These are phyloP conservation scores for Conopomorpha cramerella DNA, from an alignment of 1,140 invertebrate species.

Conservation along the genomic window DNA sequence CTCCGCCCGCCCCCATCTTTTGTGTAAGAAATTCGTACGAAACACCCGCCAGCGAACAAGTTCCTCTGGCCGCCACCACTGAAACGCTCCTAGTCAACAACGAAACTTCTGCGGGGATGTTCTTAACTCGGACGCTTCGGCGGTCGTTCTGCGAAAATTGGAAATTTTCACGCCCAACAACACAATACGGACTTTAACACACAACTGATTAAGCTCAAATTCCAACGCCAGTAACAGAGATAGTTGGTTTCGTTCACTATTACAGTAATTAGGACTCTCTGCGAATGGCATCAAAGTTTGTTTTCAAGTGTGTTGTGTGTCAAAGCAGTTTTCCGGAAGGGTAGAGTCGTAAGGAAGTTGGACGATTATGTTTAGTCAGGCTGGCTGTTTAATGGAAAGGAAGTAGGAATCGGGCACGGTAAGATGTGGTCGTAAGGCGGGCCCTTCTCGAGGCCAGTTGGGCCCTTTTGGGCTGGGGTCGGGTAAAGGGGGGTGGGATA, in stretches of 20 bases:
- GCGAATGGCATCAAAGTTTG: slow-evolving; percentile 9
- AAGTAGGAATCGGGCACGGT: slow-evolving; percentile 58
- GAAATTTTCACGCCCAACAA: slow-evolving; percentile 18
- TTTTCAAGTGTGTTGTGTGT: slow-evolving; percentile 9
- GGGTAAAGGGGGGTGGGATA: slow-evolving; percentile 10
- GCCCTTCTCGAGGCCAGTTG: slow-evolving; percentile 37
- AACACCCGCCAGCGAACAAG: slow-evolving; percentile 42
- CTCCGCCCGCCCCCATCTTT: slow-evolving; percentile 27
- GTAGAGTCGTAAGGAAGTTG: slow-evolving; percentile 58
- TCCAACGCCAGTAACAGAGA: slow-evolving; percentile 8
- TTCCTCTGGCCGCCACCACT: slow-evolving; percentile 47
- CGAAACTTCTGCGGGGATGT: slow-evolving; percentile 48
- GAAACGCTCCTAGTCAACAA: slow-evolving; percentile 43
- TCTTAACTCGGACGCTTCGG: slow-evolving; percentile 53
- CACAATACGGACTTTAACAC: slow-evolving; percentile 17
- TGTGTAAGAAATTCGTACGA: slow-evolving; percentile 47
- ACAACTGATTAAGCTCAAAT: slow-evolving; percentile 9
- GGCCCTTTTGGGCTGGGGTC: slow-evolving; percentile 10
- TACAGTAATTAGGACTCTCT: slow-evolving; percentile 2
- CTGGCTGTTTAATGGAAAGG: slow-evolving; percentile 51
- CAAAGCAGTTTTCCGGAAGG: slow-evolving; percentile 43
- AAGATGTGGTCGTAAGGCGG: slow-evolving; percentile 57
- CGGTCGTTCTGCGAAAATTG: slow-evolving; percentile 51
- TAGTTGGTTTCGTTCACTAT: slow-evolving; percentile 11
- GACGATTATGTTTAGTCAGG: slow-evolving; percentile 58